A percentile compares a stretch with the other conserved stretches of the same genome.
phyloP scores from a whole-genome alignment of 2,888 invertebrate species.

The Aspidapion aeneum region DNA sequence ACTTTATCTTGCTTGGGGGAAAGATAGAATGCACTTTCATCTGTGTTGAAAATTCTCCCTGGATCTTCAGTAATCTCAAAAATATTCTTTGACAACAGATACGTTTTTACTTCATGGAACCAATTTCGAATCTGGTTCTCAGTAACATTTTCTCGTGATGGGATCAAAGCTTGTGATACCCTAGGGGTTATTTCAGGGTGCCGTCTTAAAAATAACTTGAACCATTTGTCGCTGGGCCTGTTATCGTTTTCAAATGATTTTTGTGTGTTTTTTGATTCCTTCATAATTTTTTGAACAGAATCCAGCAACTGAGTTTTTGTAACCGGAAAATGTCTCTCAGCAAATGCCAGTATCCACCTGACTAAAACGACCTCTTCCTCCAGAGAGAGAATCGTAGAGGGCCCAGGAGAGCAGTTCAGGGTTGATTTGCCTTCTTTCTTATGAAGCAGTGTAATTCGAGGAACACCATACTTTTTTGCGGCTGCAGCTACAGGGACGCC shows the following conservation, averaged over 20 bases:
- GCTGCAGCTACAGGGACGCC: slow-evolving; percentile 5
- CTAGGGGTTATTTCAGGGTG: slow-evolving; percentile 10
- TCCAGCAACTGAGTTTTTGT: slow-evolving; percentile 17
- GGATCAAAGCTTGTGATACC: slow-evolving; percentile 15
- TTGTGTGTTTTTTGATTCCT: slow-evolving; percentile 4
- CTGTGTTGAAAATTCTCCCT: slow-evolving; percentile 39
- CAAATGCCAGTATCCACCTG: slow-evolving; percentile 11
- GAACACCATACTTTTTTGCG: slow-evolving; percentile 13
- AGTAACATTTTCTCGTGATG: slow-evolving; percentile 30
- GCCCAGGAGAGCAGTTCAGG: slow-evolving; percentile 7
- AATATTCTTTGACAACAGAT: slow-evolving; percentile 29
- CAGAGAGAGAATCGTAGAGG: slow-evolving; percentile 7
- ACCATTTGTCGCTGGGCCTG: slow-evolving; percentile 13
- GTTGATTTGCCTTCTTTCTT: slow-evolving; percentile 12
- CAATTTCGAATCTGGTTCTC: slow-evolving; percentile 34
- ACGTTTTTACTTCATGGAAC: slow-evolving; percentile 34
- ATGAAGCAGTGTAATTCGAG: slow-evolving; percentile 11
- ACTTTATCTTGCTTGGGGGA: slow-evolving; percentile 39
- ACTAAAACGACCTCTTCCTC: slow-evolving; percentile 12
- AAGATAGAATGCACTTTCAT: slow-evolving; percentile 42
- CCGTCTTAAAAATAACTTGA: slow-evolving; percentile 9
- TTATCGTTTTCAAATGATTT: slow-evolving; percentile 2
- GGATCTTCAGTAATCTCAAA: slow-evolving; percentile 29
- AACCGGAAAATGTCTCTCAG: slow-evolving; percentile 9
- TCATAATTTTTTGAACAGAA: slow-evolving; percentile 14